phyloP scores from a whole-genome alignment of 2,113 vertebrate species.

The Laticauda laticaudata region DNA sequence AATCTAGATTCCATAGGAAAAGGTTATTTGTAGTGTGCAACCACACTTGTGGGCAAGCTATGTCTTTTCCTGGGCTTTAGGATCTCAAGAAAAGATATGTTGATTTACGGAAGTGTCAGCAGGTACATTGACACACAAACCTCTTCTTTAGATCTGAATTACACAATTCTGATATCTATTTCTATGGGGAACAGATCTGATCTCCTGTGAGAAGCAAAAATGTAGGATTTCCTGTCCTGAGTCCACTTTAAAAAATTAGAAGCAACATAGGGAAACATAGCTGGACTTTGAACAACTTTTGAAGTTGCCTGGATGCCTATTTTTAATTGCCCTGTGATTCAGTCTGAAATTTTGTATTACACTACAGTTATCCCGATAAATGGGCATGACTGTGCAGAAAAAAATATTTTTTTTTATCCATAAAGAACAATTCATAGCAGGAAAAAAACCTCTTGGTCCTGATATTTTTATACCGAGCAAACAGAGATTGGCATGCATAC shows the following conservation, averaged over 20 bases:
- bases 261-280: background rate
- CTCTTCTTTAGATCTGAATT: background rate
- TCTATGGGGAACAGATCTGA: background rate
- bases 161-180: background rate
- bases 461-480: background rate
- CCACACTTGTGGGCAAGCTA: background rate
- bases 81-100: background rate
- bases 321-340: background rate
- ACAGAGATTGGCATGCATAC: background rate
- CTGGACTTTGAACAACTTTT: background rate
- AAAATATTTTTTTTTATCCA: background rate
- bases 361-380: background rate
- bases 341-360: background rate
- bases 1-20: background rate
- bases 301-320: background rate
- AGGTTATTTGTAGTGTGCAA: background rate
- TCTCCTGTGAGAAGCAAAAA: background rate
- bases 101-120: background rate
- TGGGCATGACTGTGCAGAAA: background rate
- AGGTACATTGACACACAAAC: background rate
- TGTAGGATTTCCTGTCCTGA: background rate
- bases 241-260: background rate
- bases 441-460: background rate
- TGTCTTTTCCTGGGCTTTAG: background rate
- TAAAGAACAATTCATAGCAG: background rate